Conservation (phyloP, 2,888 invertebrate species). For the Aelia acuminata region DNA sequence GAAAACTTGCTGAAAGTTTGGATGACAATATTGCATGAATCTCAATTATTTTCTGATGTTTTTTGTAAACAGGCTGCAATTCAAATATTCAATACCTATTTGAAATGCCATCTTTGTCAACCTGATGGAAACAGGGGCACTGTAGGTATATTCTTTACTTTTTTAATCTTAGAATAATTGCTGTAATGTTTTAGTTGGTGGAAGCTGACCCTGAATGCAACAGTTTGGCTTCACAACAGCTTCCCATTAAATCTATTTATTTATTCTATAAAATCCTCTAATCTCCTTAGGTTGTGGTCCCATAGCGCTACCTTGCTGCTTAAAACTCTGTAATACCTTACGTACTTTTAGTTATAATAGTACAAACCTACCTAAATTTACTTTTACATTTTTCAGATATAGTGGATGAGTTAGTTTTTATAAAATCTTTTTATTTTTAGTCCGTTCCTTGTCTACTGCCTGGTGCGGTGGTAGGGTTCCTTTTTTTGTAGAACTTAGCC, state of each 20-base stretch:
- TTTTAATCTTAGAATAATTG: not conserved
- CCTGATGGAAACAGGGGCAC: slow-evolving; percentile 81
- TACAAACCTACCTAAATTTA: no score
- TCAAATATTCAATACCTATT: slow-evolving; percentile 83
- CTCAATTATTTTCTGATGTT: slow-evolving; percentile 69
- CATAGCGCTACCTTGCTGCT: no score
- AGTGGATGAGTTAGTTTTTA: not conserved
- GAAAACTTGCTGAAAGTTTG: slow-evolving; percentile 80
- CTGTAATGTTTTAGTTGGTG: not conserved
- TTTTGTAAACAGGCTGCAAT: slow-evolving; percentile 71
- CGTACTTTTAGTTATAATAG: no score
- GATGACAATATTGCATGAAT: slow-evolving; percentile 73
- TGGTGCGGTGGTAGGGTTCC: no score
- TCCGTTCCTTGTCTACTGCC: no score
- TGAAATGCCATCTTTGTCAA: slow-evolving; percentile 84
- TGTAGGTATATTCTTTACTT: slow-evolving; percentile 69
- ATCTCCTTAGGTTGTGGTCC: no score
- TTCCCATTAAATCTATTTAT: not conserved
- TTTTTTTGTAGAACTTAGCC: no score
- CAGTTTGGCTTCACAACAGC: not conserved
- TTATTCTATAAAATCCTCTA: not conserved
- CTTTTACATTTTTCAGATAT: not conserved
- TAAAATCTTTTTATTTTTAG: not conserved
- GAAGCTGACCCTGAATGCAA: not conserved
- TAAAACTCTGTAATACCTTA: no score